Conservation (phyloP, 2,113 vertebrate species). For the Sus scrofa region DNA sequence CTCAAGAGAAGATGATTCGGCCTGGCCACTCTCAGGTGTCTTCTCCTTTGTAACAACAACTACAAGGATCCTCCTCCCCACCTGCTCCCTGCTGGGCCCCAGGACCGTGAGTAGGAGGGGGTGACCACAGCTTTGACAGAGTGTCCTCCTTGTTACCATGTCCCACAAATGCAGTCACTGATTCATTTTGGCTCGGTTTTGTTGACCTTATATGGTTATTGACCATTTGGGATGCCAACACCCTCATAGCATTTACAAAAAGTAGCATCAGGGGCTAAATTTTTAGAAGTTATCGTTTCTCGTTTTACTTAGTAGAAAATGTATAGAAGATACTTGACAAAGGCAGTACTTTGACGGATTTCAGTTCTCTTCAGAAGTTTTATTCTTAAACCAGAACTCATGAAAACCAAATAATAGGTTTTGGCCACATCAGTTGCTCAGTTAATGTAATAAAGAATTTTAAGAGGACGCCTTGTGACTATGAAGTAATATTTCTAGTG, state of each 20-base stretch:
- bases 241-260: background rate
- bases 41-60: slow-evolving; percentile 24
- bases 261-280: background rate
- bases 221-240: background rate
- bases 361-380: slow-evolving; percentile 31
- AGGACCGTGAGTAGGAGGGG: slow-evolving; percentile 43
- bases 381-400: slow-evolving; percentile 4
- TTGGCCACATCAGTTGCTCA: background rate
- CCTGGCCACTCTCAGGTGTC: background rate
- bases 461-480: background rate
- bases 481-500: background rate
- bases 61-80: background rate
- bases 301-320: slow-evolving; percentile 23
- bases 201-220: background rate
- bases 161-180: background rate
- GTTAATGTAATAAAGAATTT: background rate
- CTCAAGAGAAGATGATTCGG: slow-evolving; percentile 32
- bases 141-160: background rate
- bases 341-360: background rate
- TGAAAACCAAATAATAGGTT: background rate
- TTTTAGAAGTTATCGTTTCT: background rate
- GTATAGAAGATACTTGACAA: background rate
- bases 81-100: background rate
- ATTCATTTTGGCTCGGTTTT: background rate
- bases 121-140: background rate